Base-by-base conservation (phyloP, 2,113 vertebrate genomes). In the Antechinus flavipes region DNA sequence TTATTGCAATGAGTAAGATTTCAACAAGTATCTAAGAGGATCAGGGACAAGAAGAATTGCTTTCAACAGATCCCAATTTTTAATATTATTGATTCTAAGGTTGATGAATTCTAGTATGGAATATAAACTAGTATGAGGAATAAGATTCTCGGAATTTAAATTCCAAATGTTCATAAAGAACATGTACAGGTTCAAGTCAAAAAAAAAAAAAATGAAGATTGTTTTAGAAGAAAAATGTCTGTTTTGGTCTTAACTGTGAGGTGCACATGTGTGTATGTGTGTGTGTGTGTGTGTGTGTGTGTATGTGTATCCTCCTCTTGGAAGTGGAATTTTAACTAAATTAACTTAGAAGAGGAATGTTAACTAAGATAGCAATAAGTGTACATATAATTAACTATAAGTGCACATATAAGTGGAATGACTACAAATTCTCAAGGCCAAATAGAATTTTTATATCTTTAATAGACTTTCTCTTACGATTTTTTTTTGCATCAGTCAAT, bases 121-220 rank as follows among this genome's bases (percentile, higher is more conserved):
- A 61, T 61, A 14, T 61, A 30, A 58, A 54, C 54, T 54, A 49
- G n/a, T 89, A 35, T 46, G 93, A 23, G 68, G n/a, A 84, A 84
- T 68, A 58, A 92, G 90, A 91, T 84, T 42, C 35, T 58, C 14
- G 14, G 16, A 90, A 55, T 91, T 22, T 90, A 93, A 27, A 93
- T 25, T 30, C 68, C 58, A 90, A 12, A 90, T 94, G 90, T 96
- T 96, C 61, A 47, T 1, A 61, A 95, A 95, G 49, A 91, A 27
- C 14, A 8, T 12, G 10, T 91, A 92, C 0, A 0, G 25, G 56
- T 53, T 91, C 56, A 50, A 8, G 46, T 90, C 2, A 54, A 54
- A 19, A 19, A 54, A 54, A 54, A 54, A 12, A 19, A 54, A 22
- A 14, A 14, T 54, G 16, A 90, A 24, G 8, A 10, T 56, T 94